phyloP scores from a whole-genome alignment of 2,113 vertebrate genomes.

The Microcebus griseorufus region DNA sequence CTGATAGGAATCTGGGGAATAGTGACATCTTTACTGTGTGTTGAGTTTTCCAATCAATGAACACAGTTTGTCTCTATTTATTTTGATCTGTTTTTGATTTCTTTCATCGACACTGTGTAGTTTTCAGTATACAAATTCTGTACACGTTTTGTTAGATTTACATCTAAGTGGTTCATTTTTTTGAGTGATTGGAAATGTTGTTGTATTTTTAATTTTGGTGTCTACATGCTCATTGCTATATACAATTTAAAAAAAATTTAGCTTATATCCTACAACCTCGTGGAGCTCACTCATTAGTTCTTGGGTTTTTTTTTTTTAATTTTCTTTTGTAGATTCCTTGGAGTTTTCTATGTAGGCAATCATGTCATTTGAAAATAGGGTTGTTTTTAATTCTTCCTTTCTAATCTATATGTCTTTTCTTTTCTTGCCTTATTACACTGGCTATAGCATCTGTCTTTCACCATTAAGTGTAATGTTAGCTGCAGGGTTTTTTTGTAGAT shows the following conservation, averaged over 20 bases:
- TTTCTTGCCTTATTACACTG: not conserved
- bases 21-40: not conserved
- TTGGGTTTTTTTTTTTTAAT: not conserved
- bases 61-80: not conserved
- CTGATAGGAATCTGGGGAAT: not conserved
- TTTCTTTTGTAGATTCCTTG: not conserved
- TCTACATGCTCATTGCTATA: not conserved
- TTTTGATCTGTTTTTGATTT: not conserved
- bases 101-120: not conserved
- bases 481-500: not conserved
- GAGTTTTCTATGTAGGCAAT: not conserved
- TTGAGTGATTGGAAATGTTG: not conserved
- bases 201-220: not conserved
- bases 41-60: not conserved
- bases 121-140: not conserved
- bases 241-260: not conserved
- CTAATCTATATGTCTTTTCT: not conserved
- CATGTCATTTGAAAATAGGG: not conserved
- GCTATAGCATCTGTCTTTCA: not conserved
- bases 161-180: not conserved
- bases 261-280: not conserved
- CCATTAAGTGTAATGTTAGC: not conserved
- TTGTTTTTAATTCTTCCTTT: conserved; percentile 2
- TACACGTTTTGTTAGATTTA: not conserved
- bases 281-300: not conserved